A percentile compares a stretch with the other conserved stretches of the same genome.
These are phyloP conservation scores for Drosophila serrata DNA, from an alignment of 1,140 invertebrate genomes.

Conservation along the genomic window DNA sequence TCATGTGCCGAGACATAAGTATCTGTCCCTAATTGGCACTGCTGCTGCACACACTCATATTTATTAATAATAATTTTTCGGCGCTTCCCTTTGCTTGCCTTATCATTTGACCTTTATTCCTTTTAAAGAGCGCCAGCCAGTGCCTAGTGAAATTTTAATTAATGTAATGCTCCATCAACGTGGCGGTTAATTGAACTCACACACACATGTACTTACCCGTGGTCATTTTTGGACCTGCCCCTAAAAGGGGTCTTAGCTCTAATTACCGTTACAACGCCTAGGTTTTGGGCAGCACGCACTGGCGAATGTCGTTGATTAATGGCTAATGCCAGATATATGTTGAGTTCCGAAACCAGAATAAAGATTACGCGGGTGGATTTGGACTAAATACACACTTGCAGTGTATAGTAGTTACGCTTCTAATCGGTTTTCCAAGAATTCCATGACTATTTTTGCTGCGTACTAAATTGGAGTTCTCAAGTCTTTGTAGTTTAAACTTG, in stretches of 20 bases:
- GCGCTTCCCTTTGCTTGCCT: conserved; percentile 51
- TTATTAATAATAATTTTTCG: conserved; percentile 66
- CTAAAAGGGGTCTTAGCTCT: conserved; percentile 45
- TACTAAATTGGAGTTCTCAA: background rate
- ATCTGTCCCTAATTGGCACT: conserved; percentile 64
- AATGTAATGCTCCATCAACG: conserved; percentile 58
- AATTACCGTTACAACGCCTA: conserved; percentile 64
- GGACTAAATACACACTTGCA: conserved; percentile 20
- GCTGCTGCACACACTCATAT: conserved; percentile 43
- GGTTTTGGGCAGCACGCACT: conserved; percentile 30
- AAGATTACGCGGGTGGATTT: conserved; percentile 61
- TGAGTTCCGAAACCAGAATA: conserved; percentile 10
- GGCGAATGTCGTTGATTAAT: conserved; percentile 67
- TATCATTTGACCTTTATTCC: conserved; percentile 42
- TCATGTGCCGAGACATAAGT: conserved; percentile 60
- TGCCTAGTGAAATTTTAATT: conserved; percentile 64
- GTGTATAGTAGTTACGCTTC: too few species aligned
- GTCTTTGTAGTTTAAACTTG: background rate
- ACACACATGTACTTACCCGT: conserved; percentile 20
- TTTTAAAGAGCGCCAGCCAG: conserved; percentile 51
- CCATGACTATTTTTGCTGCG: background rate
- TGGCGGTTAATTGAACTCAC: conserved; percentile 58
- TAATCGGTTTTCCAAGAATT: background rate
- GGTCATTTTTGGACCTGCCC: conserved; percentile 26
- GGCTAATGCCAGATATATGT: conserved; percentile 28